Evolutionary conservation across 2,888 invertebrate genomes (phyloP), one percentile per base, ranked within the genome.

Genomic region (Rhaphigaster nebulosa): DNA sequence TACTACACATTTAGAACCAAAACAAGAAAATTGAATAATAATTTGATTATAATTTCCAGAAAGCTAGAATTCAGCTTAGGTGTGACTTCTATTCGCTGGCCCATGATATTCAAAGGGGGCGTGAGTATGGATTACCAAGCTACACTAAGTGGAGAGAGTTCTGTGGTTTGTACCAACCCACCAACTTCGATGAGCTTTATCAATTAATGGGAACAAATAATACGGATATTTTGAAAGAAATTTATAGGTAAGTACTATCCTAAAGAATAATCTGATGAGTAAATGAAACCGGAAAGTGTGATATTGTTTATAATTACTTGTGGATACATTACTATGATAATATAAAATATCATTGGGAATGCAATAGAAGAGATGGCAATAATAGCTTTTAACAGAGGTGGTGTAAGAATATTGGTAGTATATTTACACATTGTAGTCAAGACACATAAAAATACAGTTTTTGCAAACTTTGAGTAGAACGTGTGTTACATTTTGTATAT

Each of bases 71-170:
- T 0, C 41, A 84, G 26, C 84, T 45, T 1, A 91, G 91, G 8
- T 96, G 96, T 92, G 98, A 98, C 0, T 94, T 98, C 91, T 98
- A 98, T 94, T 94, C 98, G 93, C 97, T 98, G 0, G 97, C 98
- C 0, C 94, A 98, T 92, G 98, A 98, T 94, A 97, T 98, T 93
- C 98, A 98, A 94, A 95, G 98, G 60, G 98, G 98, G 0, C 94
- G 98, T 1, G 98, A 98, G 94, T 98, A 98, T 93, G 98, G 98
- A 0, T 94, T 98, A 91, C 96, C 97, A 0, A 94, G 96, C 0
- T 98, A 98, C 94, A 95, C 96, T 0, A 95, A 95, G 56, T 98
- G 97, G 96, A 94, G 98, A 88, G 95, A 96, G 91, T 95, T 96
- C 93, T 98, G 98, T 93, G 96, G 96, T 0, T 94, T 98, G 87